These are phyloP conservation scores for Cheilinus undulatus DNA, from an alignment of 2,113 vertebrate species.

Conservation along the genomic window DNA sequence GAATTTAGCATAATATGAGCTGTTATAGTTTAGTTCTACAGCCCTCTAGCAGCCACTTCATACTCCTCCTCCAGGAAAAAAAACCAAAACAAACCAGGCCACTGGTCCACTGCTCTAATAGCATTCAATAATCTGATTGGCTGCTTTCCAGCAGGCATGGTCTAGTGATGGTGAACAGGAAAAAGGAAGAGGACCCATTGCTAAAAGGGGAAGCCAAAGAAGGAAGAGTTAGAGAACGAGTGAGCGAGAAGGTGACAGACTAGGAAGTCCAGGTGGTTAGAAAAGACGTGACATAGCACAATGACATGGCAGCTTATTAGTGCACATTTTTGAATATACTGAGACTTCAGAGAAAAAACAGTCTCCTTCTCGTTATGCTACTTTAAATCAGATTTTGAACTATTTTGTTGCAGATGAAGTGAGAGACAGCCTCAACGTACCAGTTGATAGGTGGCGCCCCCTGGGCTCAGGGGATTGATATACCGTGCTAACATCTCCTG, in stretches of 20 bases:
- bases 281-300: neutral
- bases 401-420: neutral
- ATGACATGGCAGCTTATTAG: neutral
- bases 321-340: neutral
- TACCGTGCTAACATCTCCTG: slow-evolving; percentile 89
- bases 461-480: slow-evolving; percentile 91
- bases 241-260: slow-evolving; percentile 23
- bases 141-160: slow-evolving; percentile 84
- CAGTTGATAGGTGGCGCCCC: slow-evolving; percentile 92
- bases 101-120: slow-evolving; percentile 72
- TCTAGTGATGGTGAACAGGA: slow-evolving; percentile 89
- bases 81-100: slow-evolving; percentile 63
- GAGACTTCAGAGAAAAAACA: neutral
- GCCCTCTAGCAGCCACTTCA: slow-evolving; percentile 13
- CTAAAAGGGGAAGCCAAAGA: slow-evolving; percentile 91
- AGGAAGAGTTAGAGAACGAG: slow-evolving; percentile 82
- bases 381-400: neutral
- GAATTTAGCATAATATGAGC: slow-evolving; percentile 27
- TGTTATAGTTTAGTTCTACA: slow-evolving; percentile 23
- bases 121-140: slow-evolving; percentile 84
- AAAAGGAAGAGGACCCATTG: slow-evolving; percentile 92
- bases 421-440: slow-evolving; percentile 29
- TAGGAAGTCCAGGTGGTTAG: slow-evolving; percentile 19
- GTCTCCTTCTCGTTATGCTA: neutral
- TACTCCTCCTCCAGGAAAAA: neutral